Conservation (phyloP, 2,797 vertebrate genomes). For the Scolopax bukidnonensis region DNA sequence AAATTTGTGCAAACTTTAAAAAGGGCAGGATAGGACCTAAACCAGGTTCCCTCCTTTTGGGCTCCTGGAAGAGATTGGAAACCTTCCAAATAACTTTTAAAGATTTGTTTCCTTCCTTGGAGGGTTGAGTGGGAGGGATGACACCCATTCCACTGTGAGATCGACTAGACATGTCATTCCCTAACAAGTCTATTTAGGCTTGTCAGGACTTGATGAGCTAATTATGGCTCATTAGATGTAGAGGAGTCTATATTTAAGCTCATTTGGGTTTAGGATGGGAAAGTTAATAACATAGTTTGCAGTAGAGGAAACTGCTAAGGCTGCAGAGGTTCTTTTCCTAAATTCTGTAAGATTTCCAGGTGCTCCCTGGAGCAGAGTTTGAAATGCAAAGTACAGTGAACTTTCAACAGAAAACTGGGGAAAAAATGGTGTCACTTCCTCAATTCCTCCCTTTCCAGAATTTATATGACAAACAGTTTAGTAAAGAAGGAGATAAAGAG, state of each 20-base stretch:
- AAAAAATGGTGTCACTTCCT: neutral
- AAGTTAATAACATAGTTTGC: slow-evolving; percentile 7
- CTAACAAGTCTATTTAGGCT: slow-evolving; percentile 34
- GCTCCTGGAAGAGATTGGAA: neutral
- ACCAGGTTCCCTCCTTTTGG: neutral
- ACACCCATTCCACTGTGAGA: neutral
- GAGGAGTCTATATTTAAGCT: slow-evolving; percentile 41
- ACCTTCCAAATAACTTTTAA: neutral
- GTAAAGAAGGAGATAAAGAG: neutral
- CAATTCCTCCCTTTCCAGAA: neutral
- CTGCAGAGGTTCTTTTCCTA: neutral
- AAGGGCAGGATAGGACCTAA: neutral
- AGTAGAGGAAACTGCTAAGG: neutral
- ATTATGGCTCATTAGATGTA: slow-evolving; percentile 20
- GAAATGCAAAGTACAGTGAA: neutral
- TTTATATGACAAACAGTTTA: neutral
- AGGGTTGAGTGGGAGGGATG: neutral
- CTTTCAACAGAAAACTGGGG: neutral
- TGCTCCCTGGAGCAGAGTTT: neutral
- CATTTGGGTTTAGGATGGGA: neutral
- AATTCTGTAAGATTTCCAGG: neutral
- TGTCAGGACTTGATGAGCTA: slow-evolving; percentile 38
- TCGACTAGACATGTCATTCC: neutral
- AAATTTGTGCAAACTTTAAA: neutral
- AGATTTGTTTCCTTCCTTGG: neutral